phyloP scores from a whole-genome alignment of 1,140 invertebrate genomes.

The Drosophila mojavensis region DNA sequence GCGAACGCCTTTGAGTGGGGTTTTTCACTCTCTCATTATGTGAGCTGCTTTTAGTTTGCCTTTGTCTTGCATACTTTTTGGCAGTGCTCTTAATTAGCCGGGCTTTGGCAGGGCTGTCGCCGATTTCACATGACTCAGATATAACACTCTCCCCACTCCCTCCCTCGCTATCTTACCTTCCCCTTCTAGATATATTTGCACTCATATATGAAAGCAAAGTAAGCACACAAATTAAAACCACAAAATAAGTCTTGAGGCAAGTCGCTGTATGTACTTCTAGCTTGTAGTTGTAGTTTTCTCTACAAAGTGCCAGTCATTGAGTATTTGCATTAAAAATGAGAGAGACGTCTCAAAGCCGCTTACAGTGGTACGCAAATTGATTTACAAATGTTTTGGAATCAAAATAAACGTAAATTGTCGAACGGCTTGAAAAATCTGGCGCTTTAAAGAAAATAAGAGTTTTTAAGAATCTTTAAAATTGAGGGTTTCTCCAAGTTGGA shows the following conservation, averaged over 20 bases:
- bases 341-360: slow-evolving; percentile 71
- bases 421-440: not conserved
- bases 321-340: slow-evolving; percentile 81
- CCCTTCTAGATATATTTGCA: not conserved
- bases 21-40: slow-evolving; percentile 9
- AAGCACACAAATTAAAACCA: slow-evolving; percentile 63
- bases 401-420: not conserved
- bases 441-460: no score
- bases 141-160: no score
- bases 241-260: slow-evolving; percentile 73
- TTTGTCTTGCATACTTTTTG: slow-evolving; percentile 73
- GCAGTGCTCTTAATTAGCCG: slow-evolving; percentile 64
- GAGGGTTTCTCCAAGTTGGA: no score
- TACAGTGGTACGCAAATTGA: slow-evolving; percentile 56
- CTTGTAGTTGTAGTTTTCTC: slow-evolving; percentile 61
- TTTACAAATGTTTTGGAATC: slow-evolving; percentile 14
- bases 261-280: slow-evolving; percentile 13
- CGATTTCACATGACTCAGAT: slow-evolving; percentile 4
- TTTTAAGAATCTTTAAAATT: no score
- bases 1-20: slow-evolving; percentile 12
- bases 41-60: slow-evolving; percentile 54
- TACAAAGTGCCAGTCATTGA: slow-evolving; percentile 49
- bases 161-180: no score
- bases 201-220: slow-evolving; percentile 4
- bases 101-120: not conserved